Evolutionary conservation across 2,888 invertebrate genomes (phyloP).

Genomic region (Cremastobaeus sp.): DNA sequence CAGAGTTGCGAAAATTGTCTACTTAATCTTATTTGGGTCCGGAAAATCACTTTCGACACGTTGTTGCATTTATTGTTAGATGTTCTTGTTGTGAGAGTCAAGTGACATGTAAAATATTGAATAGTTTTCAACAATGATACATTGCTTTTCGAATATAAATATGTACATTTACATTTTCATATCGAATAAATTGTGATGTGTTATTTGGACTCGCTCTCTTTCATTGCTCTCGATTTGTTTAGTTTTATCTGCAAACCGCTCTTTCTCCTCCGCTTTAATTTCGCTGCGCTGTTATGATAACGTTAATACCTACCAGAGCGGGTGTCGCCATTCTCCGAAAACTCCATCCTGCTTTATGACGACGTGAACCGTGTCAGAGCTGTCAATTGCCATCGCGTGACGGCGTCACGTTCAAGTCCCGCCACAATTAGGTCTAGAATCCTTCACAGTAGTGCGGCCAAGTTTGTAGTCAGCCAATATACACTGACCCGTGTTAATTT

Average conservation of each 20-base stretch:
- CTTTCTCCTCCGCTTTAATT: neutral
- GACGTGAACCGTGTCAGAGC: constrained; percentile 30
- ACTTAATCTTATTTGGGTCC: constrained; percentile 13
- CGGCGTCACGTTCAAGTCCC: constrained; percentile 38
- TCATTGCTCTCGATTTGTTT: neutral
- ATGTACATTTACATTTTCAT: constrained; percentile 54
- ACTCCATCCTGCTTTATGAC: constrained; percentile 39
- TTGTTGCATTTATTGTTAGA: constrained; percentile 56
- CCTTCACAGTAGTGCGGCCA: constrained; percentile 43
- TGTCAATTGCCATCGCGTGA: constrained; percentile 43
- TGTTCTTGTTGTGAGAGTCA: constrained; percentile 54
- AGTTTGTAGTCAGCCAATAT: constrained; percentile 52
- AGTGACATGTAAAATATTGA: constrained; percentile 48
- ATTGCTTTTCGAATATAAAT: constrained; percentile 50
- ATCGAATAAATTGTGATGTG: constrained; percentile 52
- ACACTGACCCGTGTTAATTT: constrained; percentile 39
- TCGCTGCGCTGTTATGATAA: neutral
- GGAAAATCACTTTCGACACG: constrained; percentile 41
- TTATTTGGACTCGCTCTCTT: constrained; percentile 29
- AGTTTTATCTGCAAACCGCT: neutral
- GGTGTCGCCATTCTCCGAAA: too few species aligned
- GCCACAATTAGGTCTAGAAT: constrained; percentile 46
- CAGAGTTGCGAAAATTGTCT: too few species aligned
- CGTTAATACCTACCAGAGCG: neutral
- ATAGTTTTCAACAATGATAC: constrained; percentile 36